A percentile compares a stretch with the other conserved stretches of the same genome.
Evolutionary conservation across 2,888 invertebrate species (phyloP).

Genomic region (Catocala sponsa): DNA sequence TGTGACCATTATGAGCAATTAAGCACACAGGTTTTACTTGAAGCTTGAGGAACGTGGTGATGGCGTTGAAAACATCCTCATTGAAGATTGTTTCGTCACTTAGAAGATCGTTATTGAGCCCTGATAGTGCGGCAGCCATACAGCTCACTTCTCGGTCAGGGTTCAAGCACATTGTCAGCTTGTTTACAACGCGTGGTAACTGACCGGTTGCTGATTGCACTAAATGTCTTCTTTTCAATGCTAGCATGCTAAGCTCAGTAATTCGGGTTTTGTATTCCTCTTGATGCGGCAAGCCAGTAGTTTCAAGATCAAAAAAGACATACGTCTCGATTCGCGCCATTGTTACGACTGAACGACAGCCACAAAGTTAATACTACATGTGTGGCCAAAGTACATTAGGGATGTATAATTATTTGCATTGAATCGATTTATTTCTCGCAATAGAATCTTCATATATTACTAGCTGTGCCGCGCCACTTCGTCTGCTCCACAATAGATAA

Average conservation of each 20-base stretch:
- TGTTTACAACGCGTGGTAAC: slow-evolving; percentile 91
- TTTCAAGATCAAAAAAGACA: slow-evolving; percentile 92
- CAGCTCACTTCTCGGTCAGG: slow-evolving; percentile 72
- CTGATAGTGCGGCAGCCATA: too few relatives aligned
- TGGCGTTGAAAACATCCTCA: slow-evolving; percentile 81
- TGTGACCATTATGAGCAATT: slow-evolving; percentile 93
- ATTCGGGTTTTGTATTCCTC: slow-evolving; percentile 88
- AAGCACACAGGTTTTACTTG: slow-evolving; percentile 92
- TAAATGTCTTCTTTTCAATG: slow-evolving; percentile 85
- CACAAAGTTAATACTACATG: too few relatives aligned
- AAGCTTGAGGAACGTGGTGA: slow-evolving; percentile 89
- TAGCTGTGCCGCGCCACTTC: too few relatives aligned
- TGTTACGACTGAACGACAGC: slow-evolving; percentile 10
- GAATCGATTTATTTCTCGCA: too few relatives aligned
- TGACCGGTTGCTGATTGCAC: slow-evolving; percentile 52
- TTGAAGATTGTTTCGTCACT: slow-evolving; percentile 89
- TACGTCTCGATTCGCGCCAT: slow-evolving; percentile 86
- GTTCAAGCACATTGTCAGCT: slow-evolving; percentile 91
- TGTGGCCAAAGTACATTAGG: too few relatives aligned
- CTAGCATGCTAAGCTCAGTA: slow-evolving; percentile 91
- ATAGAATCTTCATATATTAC: too few relatives aligned
- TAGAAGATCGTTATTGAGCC: slow-evolving; percentile 90
- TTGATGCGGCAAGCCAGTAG: slow-evolving; percentile 89
- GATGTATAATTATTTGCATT: too few relatives aligned
- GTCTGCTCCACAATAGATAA: too few relatives aligned